Evolutionary conservation across 2,797 vertebrate genomes (phyloP).

Genomic region (Acomys russatus): DNA sequence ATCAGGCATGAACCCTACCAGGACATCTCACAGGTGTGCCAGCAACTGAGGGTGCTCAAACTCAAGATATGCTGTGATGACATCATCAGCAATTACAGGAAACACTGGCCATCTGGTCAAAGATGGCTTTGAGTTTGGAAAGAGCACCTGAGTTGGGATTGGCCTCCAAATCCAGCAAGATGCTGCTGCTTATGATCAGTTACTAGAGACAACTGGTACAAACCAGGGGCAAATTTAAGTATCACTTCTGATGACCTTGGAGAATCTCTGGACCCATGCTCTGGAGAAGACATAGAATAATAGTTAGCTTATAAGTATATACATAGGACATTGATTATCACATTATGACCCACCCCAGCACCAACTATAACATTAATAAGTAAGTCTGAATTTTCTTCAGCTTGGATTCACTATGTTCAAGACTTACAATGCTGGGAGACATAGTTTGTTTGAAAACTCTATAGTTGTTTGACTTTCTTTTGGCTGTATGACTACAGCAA

Average conservation of each 20-base stretch:
- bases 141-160: not conserved
- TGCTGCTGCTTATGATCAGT: conserved; percentile 34
- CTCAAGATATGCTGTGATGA: not conserved
- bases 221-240: not conserved
- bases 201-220: not conserved
- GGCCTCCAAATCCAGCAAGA: not conserved
- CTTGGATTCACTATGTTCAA: not conserved
- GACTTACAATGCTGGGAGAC: not conserved
- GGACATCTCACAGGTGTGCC: not conserved
- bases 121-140: not conserved
- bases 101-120: not conserved
- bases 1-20: not conserved
- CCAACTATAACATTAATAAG: not conserved
- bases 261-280: not conserved
- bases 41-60: not conserved
- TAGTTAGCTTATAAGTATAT: not conserved
- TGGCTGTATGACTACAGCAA: not conserved
- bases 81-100: not conserved
- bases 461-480: not conserved
- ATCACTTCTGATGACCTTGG: not conserved
- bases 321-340: not conserved
- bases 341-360: not conserved
- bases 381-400: not conserved
- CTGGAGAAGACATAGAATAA: conserved; percentile 11
- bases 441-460: not conserved